Conservation (phyloP, 2,797 vertebrate genomes). For the Clamator glandarius region DNA sequence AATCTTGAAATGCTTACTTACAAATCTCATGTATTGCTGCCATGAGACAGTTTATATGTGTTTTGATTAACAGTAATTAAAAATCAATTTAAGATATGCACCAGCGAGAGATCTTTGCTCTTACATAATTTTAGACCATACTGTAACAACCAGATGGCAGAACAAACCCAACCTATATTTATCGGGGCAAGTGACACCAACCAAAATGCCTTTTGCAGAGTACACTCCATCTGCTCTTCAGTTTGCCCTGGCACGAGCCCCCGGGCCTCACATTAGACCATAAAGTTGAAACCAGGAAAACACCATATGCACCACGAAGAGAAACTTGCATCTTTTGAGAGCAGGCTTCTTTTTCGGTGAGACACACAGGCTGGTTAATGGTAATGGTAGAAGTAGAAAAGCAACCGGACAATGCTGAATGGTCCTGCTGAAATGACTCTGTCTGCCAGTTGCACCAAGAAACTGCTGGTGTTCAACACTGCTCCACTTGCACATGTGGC, state of each 20-base stretch:
- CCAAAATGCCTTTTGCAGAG: background rate
- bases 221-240: background rate
- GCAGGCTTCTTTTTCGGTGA: background rate
- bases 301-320: background rate
- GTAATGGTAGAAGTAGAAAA: background rate
- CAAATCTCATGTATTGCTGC: rapidly evolving
- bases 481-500: rapidly evolving
- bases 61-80: background rate
- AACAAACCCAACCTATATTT: background rate
- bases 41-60: rapidly evolving
- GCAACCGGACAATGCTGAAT: rapidly evolving
- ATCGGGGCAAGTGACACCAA: background rate
- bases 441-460: rapidly evolving
- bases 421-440: background rate
- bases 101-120: background rate
- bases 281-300: background rate
- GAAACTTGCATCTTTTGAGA: background rate
- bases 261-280: background rate
- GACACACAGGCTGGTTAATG: background rate
- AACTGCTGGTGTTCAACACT: background rate
- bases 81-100: background rate
- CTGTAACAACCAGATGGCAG: background rate
- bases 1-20: background rate
- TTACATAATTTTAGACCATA: background rate
- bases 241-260: background rate